These are phyloP conservation scores for Thymelicus acteon DNA, from an alignment of 2,888 invertebrate genomes.

Conservation along the genomic window DNA sequence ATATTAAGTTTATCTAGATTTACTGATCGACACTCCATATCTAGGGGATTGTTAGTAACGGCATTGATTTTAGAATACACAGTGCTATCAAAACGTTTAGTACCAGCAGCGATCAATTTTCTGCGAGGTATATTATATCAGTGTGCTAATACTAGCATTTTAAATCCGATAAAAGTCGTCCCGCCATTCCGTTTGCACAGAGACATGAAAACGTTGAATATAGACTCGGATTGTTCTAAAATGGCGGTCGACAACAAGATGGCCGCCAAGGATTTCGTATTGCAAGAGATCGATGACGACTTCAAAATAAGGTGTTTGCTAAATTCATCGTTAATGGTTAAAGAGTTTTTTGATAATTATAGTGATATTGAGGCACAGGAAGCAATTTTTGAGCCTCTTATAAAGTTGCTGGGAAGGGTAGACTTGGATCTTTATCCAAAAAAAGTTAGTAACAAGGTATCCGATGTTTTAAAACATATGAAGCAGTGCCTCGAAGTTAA, in stretches of 20 bases:
- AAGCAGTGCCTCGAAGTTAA: slow-evolving; percentile 79
- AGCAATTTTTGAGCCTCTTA: slow-evolving; percentile 82
- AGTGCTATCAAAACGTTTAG: slow-evolving; percentile 90
- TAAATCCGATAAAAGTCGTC: slow-evolving; percentile 86
- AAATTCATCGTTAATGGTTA: slow-evolving; percentile 82
- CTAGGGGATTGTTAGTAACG: slow-evolving; percentile 90
- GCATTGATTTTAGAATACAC: slow-evolving; percentile 92
- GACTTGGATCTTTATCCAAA: slow-evolving; percentile 86
- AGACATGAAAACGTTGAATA: slow-evolving; percentile 83
- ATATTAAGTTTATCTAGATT: slow-evolving; percentile 88
- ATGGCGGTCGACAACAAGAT: slow-evolving; percentile 70
- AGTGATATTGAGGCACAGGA: slow-evolving; percentile 70
- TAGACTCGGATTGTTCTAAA: slow-evolving; percentile 78
- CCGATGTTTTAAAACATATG: slow-evolving; percentile 73
- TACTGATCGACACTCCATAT: slow-evolving; percentile 87
- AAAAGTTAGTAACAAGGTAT: slow-evolving; percentile 76
- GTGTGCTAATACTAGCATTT: slow-evolving; percentile 86
- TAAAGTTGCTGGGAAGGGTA: slow-evolving; percentile 83
- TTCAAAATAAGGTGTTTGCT: slow-evolving; percentile 87
- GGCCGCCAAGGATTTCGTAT: slow-evolving; percentile 84
- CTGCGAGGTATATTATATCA: slow-evolving; percentile 90
- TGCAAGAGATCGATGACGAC: slow-evolving; percentile 80
- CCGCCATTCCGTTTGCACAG: slow-evolving; percentile 88
- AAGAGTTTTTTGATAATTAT: slow-evolving; percentile 84
- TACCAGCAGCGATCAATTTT: slow-evolving; percentile 93